Evolutionary conservation across 2,113 vertebrate species (phyloP).

Genomic region (Stigmatopora nigra): DNA sequence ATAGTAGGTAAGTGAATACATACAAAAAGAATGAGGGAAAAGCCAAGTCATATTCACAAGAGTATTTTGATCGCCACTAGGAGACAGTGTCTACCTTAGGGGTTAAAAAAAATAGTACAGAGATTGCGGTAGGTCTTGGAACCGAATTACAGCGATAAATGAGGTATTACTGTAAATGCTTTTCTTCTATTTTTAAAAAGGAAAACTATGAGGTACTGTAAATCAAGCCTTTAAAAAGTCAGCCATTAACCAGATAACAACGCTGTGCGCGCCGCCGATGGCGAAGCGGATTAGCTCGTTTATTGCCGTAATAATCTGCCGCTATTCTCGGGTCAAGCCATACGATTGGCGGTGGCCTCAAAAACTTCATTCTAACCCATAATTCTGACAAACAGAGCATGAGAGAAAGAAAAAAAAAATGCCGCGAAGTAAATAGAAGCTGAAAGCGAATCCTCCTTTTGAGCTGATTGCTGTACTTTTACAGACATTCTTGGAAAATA

Average conservation of each 20-base stretch:
- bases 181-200: no score
- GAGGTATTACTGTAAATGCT: no score
- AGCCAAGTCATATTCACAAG: no score
- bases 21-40: no score
- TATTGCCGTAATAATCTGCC: conserved; percentile 59
- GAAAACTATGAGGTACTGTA: no score
- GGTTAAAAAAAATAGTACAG: no score
- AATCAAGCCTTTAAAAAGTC: conserved; percentile 1
- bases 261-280: conserved; percentile 47
- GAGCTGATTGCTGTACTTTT: conserved; percentile 2
- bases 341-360: conserved; percentile 10
- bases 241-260: conserved; percentile 25
- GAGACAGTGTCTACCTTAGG: no score
- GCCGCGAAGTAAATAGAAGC: conserved; percentile 4
- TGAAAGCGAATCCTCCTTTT: conserved; percentile 6
- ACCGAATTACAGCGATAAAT: no score
- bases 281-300: conserved; percentile 59
- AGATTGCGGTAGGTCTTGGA: no score
- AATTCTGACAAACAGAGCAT: neutral
- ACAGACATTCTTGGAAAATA: conserved; percentile 8
- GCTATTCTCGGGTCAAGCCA: conserved; percentile 50
- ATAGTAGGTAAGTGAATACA: no score
- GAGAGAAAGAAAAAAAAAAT: neutral
- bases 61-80: no score
- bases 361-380: neutral